Evolutionary conservation across 2,113 vertebrate species (phyloP), one percentile per base, ranked within the genome.

Genomic region (Chaetodon auriga): DNA sequence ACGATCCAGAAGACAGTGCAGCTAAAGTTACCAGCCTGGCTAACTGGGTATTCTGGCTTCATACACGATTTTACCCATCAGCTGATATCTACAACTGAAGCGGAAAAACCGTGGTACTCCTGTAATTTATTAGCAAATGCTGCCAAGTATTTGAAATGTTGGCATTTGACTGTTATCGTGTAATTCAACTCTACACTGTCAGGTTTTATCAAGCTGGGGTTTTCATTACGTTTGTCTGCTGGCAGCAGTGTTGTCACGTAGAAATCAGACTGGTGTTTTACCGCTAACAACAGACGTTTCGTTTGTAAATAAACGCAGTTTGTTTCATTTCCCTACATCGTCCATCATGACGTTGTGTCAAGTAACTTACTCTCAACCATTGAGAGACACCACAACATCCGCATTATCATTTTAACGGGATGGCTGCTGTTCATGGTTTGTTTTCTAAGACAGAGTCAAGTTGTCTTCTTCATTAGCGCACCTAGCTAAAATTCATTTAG

Each of bases 1-100:
- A 77, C 66, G 78, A 77, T 85, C 88, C 83, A 81, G 75, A 3
- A 86, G 81, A 74, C 62, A 75, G 38, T 79, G 68, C 66, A 70
- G 86, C 84, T 90, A 70, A 90, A 88, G 85, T 89, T 87, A 87
- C 78, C 64, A 51, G 43, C 53, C 43, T 36, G 61, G 55, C 70
- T 83, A 79, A 87, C 69, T 41, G 3, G 16, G 38, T 46, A 23
- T 60, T 48, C n/a, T 23, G 23, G 19, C 57, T 80, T 60, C 23
- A 68, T 77, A 65, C 73, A 62, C 68, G 77, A 76, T 45, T 85
- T 58, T 38, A 64, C 7, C 30, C 46, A 30, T 75, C 81, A 70
- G 57, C 69, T 68, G 70, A 66, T 87, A 41, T 81, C 23, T 80
- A 70, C n/a, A 2, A 53, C 13, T 7, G 25, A 57, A 57, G 21